Conservation (phyloP, 35 echinoderm and acorn worm species). For the Apostichopus californicus region DNA sequence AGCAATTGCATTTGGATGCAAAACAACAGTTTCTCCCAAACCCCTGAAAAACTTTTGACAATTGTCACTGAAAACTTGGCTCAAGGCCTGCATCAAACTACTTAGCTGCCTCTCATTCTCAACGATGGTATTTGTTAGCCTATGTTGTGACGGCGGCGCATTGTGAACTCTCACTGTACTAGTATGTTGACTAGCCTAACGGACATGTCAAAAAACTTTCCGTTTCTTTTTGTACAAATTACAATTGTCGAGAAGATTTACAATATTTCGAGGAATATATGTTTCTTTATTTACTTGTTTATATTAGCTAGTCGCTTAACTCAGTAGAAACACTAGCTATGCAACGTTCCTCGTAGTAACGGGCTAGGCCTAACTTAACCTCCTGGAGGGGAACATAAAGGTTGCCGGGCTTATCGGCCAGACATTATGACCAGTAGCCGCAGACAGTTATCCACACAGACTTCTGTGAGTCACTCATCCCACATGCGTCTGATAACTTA, state of each 20-base stretch:
- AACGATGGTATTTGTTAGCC: background rate
- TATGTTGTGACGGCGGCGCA: background rate
- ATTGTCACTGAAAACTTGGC: too few relatives aligned
- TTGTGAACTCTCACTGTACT: background rate
- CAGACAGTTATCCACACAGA: background rate
- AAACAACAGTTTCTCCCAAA: too few relatives aligned
- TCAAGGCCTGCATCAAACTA: too few relatives aligned
- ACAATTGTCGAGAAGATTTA: background rate
- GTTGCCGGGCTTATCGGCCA: background rate
- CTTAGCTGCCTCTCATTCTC: too few relatives aligned
- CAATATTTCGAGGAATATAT: too few relatives aligned
- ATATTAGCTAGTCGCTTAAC: too few relatives aligned
- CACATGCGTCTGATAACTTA: conserved; percentile 45
- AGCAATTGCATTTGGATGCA: too few relatives aligned
- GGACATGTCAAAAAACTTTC: background rate
- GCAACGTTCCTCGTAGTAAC: background rate
- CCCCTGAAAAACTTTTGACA: too few relatives aligned
- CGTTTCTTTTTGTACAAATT: background rate
- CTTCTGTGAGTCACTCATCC: conserved; percentile 29
- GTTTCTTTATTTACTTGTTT: too few relatives aligned
- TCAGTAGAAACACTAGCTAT: background rate
- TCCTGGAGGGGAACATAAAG: conserved; percentile 13
- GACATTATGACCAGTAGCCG: conserved; percentile 39
- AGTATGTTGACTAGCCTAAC: conserved; percentile 9
- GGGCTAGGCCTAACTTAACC: conserved; percentile 6